phyloP scores from a whole-genome alignment of 2,113 vertebrate species.

The Tretioscincus oriximinensis region DNA sequence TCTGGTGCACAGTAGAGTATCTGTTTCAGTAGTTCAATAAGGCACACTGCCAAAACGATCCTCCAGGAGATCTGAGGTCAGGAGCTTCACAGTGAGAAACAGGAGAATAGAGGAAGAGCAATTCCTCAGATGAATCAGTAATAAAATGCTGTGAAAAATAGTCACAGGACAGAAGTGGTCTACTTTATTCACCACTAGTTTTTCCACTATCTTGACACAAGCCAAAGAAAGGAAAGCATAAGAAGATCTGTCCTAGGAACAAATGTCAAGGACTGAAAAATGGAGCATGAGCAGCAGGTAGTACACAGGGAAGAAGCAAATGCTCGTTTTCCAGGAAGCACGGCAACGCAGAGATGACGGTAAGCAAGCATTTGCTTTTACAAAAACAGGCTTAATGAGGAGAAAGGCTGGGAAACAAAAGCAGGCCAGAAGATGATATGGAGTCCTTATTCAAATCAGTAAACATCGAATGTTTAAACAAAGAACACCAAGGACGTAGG shows the following conservation, averaged over 20 bases:
- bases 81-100: not conserved
- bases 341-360: not conserved
- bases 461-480: not conserved
- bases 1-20: too few species aligned
- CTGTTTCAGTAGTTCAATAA: too few species aligned
- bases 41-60: too few species aligned
- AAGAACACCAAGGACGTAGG: not conserved
- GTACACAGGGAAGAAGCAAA: not conserved
- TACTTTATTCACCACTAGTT: not conserved
- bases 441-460: not conserved
- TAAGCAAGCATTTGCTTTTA: not conserved
- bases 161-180: constrained; percentile 3
- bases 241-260: too few species aligned
- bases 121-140: not conserved
- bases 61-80: too few species aligned
- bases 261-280: not conserved
- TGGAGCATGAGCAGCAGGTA: not conserved
- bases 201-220: not conserved
- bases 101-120: not conserved
- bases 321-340: not conserved
- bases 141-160: not conserved
- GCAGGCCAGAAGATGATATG: not conserved
- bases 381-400: not conserved
- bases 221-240: not conserved
- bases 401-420: not conserved